These are phyloP conservation scores for Phoxinus phoxinus DNA, from an alignment of 2,113 vertebrate species.

Conservation along the genomic window DNA sequence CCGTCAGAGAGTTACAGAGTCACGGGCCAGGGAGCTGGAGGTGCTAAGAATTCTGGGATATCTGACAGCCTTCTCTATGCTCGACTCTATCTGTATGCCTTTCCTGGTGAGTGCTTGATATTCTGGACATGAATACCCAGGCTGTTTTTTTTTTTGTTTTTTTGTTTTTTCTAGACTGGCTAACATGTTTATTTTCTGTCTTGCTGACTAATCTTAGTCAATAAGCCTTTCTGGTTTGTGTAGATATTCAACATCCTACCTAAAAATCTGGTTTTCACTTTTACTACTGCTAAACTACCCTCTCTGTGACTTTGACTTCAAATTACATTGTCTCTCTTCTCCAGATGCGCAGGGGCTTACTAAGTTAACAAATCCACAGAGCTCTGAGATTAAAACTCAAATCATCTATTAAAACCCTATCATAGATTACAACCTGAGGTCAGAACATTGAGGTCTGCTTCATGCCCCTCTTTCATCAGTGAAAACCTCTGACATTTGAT, in stretches of 20 bases:
- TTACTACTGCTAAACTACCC: neutral
- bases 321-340: constrained; percentile 20
- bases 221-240: neutral
- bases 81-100: constrained; percentile 70
- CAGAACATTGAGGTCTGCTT: constrained; percentile 1
- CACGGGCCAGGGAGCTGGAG: constrained; percentile 70
- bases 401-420: neutral
- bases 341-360: constrained; percentile 35
- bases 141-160: neutral
- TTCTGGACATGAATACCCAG: neutral
- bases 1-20: constrained; percentile 68
- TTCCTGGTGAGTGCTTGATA: constrained; percentile 68
- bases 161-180: neutral
- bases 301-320: neutral
- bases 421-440: constrained; percentile 28
- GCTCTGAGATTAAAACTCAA: constrained; percentile 35
- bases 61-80: constrained; percentile 70
- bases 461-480: neutral
- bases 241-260: neutral
- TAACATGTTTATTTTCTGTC: neutral
- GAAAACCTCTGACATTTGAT: neutral
- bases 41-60: constrained; percentile 70
- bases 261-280: neutral
- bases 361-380: constrained; percentile 12
- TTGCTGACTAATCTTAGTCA: neutral